A percentile compares a stretch with the other conserved stretches of the same genome.
These are phyloP conservation scores for Drosophila willistoni DNA, from an alignment of 1,140 invertebrate genomes.

Conservation along the genomic window DNA sequence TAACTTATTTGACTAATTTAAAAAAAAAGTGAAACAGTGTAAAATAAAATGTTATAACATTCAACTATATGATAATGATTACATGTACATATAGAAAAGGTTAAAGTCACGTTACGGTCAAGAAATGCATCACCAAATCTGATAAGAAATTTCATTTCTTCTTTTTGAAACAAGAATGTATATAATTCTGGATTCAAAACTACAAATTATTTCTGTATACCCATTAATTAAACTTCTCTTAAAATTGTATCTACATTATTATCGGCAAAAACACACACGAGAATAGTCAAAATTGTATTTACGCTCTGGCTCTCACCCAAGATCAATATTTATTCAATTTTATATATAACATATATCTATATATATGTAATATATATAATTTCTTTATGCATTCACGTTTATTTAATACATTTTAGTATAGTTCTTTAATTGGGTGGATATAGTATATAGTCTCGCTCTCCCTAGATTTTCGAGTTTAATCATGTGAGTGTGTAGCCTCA, in stretches of 20 bases:
- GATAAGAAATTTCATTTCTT: neutral
- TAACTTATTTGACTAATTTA: slow-evolving; percentile 9
- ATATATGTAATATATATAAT: slow-evolving; percentile 12
- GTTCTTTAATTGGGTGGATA: slow-evolving; percentile 31
- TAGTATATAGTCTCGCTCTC: slow-evolving; percentile 31
- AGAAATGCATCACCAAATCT: neutral
- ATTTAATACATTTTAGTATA: slow-evolving; percentile 46
- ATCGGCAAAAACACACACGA: neutral
- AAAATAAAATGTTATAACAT: neutral
- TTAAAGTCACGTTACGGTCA: neutral
- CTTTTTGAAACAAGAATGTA: neutral
- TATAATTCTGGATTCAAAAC: neutral
- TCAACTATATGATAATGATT: neutral
- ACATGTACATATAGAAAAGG: neutral
- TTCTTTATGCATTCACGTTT: slow-evolving; percentile 56
- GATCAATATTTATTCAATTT: neutral
- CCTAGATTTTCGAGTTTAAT: slow-evolving; percentile 7
- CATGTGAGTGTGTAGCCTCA: slow-evolving; percentile 12
- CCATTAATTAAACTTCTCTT: neutral
- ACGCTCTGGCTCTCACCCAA: neutral
- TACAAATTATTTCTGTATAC: neutral
- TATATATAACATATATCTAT: neutral
- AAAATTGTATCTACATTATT: neutral
- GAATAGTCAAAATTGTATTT: neutral
- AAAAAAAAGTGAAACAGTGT: neutral